Base-by-base conservation (phyloP, 2,888 invertebrate species). In the Hypsopygia costalis region DNA sequence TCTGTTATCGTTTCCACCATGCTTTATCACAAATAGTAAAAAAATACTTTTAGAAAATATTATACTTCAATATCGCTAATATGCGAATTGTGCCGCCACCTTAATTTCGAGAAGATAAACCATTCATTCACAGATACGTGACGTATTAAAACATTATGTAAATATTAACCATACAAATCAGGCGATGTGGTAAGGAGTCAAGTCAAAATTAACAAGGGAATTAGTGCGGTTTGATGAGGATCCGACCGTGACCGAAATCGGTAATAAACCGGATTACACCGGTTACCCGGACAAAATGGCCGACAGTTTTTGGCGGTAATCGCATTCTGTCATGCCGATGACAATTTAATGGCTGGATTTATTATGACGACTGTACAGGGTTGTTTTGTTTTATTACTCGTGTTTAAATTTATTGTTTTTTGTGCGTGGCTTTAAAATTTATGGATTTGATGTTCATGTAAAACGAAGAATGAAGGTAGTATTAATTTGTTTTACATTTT, bases 191-290 rank as follows among this genome's bases (percentile, higher is more conserved):
- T 55, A 58, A 69, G 57, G 51, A 60, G 59, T 57, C 52, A 52
- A 25, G 25, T 25, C 7, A 52, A 55, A 66, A 66, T 69, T 63
- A 59, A 62, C 52, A 40, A 21, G 39, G 46, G 47, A 52, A 52
- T 52, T 46, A 46, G 45, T 47, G 44, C 41, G 49, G 52, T 49
- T 51, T 52, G 57, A 59, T 38, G 55, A 58, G 60, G 62, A 59
- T 55, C 51, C 41, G 41, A 36, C 42, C 60, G 57, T 56, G 66
- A 56, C 48, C 48, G 52, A 55, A 61, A 62, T 65, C 52, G 48
- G 52, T 64, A 64, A 69, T 63, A 52, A 50, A 48, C 56, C 55
- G 58, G 65, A 55, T 62, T 58, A 57, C 55, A 55, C 59, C 55
- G 52, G 54, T 43, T 46, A 47, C 43, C 50, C 45, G 52, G 52